Evolutionary conservation across 2,888 invertebrate genomes (phyloP), one percentile per base, ranked within the genome.

Genomic region (Synanthedon formicaeformis): DNA sequence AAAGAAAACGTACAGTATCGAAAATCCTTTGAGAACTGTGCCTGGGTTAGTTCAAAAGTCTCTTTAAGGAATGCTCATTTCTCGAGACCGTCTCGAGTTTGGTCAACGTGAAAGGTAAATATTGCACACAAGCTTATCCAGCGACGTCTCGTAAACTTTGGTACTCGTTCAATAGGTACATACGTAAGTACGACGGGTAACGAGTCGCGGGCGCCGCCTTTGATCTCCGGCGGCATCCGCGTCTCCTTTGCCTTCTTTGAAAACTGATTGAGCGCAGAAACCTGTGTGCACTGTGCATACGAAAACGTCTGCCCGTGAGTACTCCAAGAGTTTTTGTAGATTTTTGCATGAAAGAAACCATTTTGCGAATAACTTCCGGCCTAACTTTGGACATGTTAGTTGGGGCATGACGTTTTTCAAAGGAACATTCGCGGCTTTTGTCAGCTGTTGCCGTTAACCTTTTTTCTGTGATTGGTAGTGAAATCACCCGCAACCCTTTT

Each of bases 211-310:
- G 60, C 58, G 63, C 63, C 62, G 66, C 71, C 81, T 82, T 81
- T 82, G 81, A 81, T 78, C 79, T 75, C 51, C 64, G 58, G 65
- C 64, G 65, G 61, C 70, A 69, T 72, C 70, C 73, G 57, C 60
- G 69, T 73, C 73, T 76, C 75, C 73, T 74, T 75, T 73, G 69
- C 72, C 61, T 67, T 76, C 84, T 82, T 82, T 82, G 81, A 78
- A 70, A 78, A 69, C 80, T 84, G 84, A 84, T 84, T 84, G 84
- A 83, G 82, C 81, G 76, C 74, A 78, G 74, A 73, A 67, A 73
- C 75, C 75, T 79, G 72, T 82, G 77, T 81, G 83, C 84, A 82
- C 71, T 82, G 77, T 81, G 83, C 84, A 82, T 81, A 82, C 78
- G 81, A 75, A 79, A 81, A 78, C 75, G 74, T 73, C 73, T 69